Evolutionary conservation across 2,113 vertebrate genomes (phyloP), one percentile per base, ranked within the genome.

Genomic region (Oncorhynchus tshawytscha): DNA sequence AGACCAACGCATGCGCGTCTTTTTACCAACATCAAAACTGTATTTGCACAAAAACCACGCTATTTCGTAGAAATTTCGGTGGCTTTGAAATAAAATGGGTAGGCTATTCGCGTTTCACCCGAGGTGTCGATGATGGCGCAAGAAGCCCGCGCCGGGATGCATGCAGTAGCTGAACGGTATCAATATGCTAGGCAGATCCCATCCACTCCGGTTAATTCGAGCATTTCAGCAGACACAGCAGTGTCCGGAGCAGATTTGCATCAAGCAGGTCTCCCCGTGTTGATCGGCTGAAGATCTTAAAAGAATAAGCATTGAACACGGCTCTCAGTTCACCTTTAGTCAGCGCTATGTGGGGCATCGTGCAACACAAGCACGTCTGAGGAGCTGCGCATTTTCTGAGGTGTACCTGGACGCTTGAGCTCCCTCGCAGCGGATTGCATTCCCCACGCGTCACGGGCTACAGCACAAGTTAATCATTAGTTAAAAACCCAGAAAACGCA

Each of bases 1-100:
- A 70, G 76, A 77, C 76, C 84, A 84, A 90, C 91, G 92, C 94
- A 94, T 95, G 88, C 91, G 92, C 88, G 90, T 81, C 75, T 62
- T 34, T 79, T 82, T 77, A 89, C 86, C 90, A 85, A 88, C 92
- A 88, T 90, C 88, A 91, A 88, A 86, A 91, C 88, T 88, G 87
- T 77, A 87, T 80, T 90, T 72, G 89, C 85, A n/a, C 39, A 49
- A 67, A 79, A 45, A 72, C 73, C 16, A 65, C 71, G 65, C 24
- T 54, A 34, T 74, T 73, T 78, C 76, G 84, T 81, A 85, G 67
- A 70, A 70, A 78, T 78, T 86, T 79, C 82, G 77, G 84, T 88
- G 82, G 80, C 22, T 62, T 22, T 60, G 25, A 11, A 13, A 65
- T 29, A 45, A 84, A 86, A 72, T 12, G 39, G 39, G 9, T 45